Base-by-base conservation (phyloP, 2,888 invertebrate genomes). In the Acrobasis suavella region DNA sequence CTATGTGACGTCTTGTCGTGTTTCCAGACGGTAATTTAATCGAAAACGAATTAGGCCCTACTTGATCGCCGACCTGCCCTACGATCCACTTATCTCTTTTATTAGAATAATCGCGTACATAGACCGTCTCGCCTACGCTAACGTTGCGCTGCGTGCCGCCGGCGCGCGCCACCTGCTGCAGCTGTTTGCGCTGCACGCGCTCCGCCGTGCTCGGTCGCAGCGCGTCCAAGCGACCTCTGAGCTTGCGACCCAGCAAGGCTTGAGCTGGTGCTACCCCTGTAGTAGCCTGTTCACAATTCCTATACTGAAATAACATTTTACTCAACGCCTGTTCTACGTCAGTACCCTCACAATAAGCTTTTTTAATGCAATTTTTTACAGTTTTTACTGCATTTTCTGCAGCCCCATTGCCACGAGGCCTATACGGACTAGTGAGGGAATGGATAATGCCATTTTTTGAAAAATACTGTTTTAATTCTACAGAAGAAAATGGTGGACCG, bases 401-500 rank as follows among this genome's bases (percentile, higher is more conserved):
- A 0, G 64, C 70, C 0, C 70, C 70, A 46, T 73, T 73, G 1
- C 69, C 67, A 9, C 65, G 58, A 0, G 73, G 72, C 16, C 67
- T 64, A 39, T 72, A 72, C 1, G 75, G 70, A 5, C 15, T 10
- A 1, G 15, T 15, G 5, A 9, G 14, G 8, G 64, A 64, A 14
- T 65, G 71, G 32, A 39, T 52, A 15, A 69, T 65, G 0, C 50
- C 52, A 65, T 73, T 72, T 39, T 62, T 62, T 12, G 55, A 38
- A 37, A 65, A 66, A 59, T 66, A 74, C 22, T 37, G 12, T 46
- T 64, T 64, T 46, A 69, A 72, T 37, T 73, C 71, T 1, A 17
- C n/a, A 1, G 67, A 66, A 6, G 59, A 46, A 58, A 74, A 77
- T 8, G 73, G 75, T 46, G 73, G 72, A 1, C 73, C 74, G 10